Conservation (phyloP, 2,797 vertebrate species). For the Mormyrus proboscirostris region DNA sequence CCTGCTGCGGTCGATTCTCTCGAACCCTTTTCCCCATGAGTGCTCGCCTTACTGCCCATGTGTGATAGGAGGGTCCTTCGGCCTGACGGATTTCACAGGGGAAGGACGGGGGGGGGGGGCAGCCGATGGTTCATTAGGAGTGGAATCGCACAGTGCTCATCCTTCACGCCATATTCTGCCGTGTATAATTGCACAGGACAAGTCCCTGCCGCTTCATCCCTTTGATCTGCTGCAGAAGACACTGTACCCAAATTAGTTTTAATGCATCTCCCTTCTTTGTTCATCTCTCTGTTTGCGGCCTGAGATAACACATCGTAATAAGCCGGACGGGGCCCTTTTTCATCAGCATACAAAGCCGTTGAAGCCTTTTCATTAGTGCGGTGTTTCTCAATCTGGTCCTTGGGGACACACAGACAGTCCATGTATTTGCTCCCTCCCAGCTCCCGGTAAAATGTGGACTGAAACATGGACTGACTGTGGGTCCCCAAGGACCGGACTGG, state of each 20-base stretch:
- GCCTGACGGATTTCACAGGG: background rate
- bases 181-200: slow-evolving; percentile 35
- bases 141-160: background rate
- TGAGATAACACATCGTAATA: slow-evolving; percentile 29
- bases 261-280: slow-evolving; percentile 29
- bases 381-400: background rate
- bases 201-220: slow-evolving; percentile 19
- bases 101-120: background rate
- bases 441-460: background rate
- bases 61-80: background rate
- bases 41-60: background rate
- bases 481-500: background rate
- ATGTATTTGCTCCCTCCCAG: background rate
- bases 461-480: background rate
- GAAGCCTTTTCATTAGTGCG: slow-evolving; percentile 20
- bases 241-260: slow-evolving; percentile 38
- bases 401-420: background rate
- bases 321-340: slow-evolving; percentile 29
- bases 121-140: slow-evolving; percentile 20
- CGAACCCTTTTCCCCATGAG: background rate
- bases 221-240: slow-evolving; percentile 33
- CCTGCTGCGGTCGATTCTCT: background rate
- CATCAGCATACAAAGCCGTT: slow-evolving; percentile 19
- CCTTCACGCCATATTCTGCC: slow-evolving; percentile 15
- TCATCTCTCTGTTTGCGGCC: background rate